Evolutionary conservation across 2,888 invertebrate genomes (phyloP), one percentile per base, ranked within the genome.

Genomic region (Macropis europaea): DNA sequence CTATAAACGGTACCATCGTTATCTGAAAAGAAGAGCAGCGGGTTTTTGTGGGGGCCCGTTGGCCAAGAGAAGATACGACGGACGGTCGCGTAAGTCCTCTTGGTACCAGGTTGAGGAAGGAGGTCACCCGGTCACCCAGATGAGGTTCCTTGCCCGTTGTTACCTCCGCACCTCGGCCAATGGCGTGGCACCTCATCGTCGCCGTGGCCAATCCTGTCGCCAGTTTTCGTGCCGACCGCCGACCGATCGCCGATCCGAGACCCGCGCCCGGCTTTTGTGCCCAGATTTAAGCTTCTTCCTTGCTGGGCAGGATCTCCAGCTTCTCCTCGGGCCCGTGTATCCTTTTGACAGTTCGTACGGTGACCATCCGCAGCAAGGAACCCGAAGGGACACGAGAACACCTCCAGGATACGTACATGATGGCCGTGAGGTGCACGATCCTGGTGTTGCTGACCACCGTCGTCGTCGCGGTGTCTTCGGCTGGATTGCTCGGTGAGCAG

Each of bases 71-170:
- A 62, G 74, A 72, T 76, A 62, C n/a, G n/a, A n/a, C n/a, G 66
- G 73, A 73, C 53, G 42, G 61, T 60, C 66, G 61, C 73, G 61
- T 48, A 79, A 71, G 81, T 74, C 75, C 72, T 71, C 73, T 59
- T 77, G 79, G 74, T 82, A 86, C 82, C 83, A 83, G 83, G 82
- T 75, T 76, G 77, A 38, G 52, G 70, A 88, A 87, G 83, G 83
- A 82, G 89, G 89, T 89, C 84, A 89, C 89, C 89, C 84, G 89
- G 89, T 89, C 83, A 89, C 89, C 89, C 85, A 88, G 85, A 88
- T 89, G 86, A 82, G 85, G 88, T 88, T 88, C 87, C 80, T 88
- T 88, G 87, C 83, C 87, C 85, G 84, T 77, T 50, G 79, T 79
- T 74, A 71, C 73, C 70, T 72, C 71, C 63, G 68, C 64, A 66